Evolutionary conservation across 2,113 vertebrate species (phyloP).

Genomic region (Sebastes fasciatus): DNA sequence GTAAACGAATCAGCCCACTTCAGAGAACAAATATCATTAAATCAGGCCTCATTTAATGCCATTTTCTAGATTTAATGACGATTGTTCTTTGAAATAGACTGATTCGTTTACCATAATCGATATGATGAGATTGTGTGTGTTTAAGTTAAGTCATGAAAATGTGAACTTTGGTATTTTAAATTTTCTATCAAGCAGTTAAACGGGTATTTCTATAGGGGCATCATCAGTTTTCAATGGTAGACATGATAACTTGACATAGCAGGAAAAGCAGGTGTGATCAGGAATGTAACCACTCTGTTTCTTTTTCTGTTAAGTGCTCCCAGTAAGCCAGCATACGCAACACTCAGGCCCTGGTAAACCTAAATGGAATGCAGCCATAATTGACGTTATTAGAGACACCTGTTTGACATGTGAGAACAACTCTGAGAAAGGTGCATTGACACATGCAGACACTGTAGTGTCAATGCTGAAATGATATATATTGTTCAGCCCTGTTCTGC

Average conservation of each 20-base stretch:
- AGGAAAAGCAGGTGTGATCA: slow-evolving; percentile 3
- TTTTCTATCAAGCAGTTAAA: background rate
- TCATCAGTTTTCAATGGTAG: background rate
- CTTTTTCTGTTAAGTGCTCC: background rate
- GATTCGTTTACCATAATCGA: too few relatives aligned
- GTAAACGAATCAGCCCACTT: background rate
- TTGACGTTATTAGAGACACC: background rate
- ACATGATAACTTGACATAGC: background rate
- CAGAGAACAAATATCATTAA: too few relatives aligned
- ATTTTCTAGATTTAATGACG: too few relatives aligned
- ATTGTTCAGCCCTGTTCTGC: background rate
- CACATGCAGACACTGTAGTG: background rate
- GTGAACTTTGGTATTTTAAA: background rate
- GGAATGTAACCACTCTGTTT: background rate
- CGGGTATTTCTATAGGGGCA: background rate
- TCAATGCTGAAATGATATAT: background rate
- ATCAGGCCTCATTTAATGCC: background rate
- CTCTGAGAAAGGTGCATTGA: slow-evolving; percentile 1
- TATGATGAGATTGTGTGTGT: background rate
- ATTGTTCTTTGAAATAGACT: too few relatives aligned
- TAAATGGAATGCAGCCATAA: background rate
- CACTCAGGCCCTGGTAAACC: background rate
- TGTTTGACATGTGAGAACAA: background rate
- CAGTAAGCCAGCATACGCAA: background rate
- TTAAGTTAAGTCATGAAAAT: background rate